A percentile compares a stretch with the other conserved stretches of the same genome.
Conservation (phyloP, 2,888 invertebrate genomes). For the Epirrhoe tristata region DNA sequence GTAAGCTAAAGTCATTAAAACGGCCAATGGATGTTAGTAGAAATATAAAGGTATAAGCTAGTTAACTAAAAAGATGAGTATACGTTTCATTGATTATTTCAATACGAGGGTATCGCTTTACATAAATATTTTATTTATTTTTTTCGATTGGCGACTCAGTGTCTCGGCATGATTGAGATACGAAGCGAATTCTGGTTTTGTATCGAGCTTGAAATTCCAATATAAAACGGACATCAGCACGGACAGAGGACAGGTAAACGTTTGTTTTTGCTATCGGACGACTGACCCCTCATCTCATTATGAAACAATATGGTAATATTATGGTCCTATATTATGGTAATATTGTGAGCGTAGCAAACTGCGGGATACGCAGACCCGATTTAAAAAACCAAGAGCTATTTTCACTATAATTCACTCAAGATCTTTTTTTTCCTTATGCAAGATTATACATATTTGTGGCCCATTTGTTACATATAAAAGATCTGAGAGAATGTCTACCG, state of each 20-base stretch:
- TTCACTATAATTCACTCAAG: too few relatives aligned
- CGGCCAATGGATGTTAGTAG: neutral
- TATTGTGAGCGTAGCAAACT: neutral
- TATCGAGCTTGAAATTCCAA: slow-evolving; percentile 39
- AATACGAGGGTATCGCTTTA: neutral
- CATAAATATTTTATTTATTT: neutral
- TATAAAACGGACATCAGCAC: slow-evolving; percentile 39
- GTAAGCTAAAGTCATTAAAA: neutral
- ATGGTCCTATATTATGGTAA: neutral
- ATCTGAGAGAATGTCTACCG: too few relatives aligned
- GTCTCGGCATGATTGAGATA: slow-evolving; percentile 20
- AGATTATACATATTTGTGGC: too few relatives aligned
- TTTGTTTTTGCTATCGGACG: slow-evolving; percentile 49
- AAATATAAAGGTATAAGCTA: neutral
- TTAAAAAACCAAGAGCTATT: neutral
- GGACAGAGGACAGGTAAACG: slow-evolving; percentile 46
- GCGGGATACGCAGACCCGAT: neutral
- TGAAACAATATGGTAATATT: slow-evolving; percentile 17
- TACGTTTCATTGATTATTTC: neutral
- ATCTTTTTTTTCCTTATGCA: too few relatives aligned
- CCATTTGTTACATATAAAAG: too few relatives aligned
- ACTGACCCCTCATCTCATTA: slow-evolving; percentile 24
- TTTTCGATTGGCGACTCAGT: slow-evolving; percentile 3
- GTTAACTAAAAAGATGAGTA: neutral
- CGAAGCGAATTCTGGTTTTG: slow-evolving; percentile 17